Evolutionary conservation across 2,888 invertebrate species (phyloP), one percentile per base, ranked within the genome.

Genomic region (Petrophora chlorosata): DNA sequence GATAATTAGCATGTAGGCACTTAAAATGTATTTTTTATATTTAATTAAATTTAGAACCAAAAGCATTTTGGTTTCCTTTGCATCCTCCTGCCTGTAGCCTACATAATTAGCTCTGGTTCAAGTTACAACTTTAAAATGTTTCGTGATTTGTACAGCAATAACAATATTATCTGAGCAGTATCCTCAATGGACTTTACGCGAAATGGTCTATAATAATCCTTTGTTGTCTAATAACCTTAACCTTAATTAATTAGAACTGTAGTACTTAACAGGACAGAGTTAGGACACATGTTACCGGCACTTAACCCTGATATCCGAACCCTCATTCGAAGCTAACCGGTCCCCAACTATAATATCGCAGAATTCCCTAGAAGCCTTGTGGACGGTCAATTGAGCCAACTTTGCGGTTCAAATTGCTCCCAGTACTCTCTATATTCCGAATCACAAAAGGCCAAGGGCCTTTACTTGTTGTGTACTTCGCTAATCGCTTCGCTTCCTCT

Each of bases 241-340:
- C 56, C 7, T 40, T 52, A 34, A 43, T 39, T 22, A 50, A 48
- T 54, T 45, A 8, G 15, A 23, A 23, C 38, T 28, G 34, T 22
- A 53, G 47, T 25, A 35, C 45, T 45, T 25, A 50, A 46, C 46
- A 47, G 50, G 45, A 57, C 53, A 45, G 53, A 61, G 53, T 53
- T 61, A 48, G 44, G 61, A 60, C 65, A 68, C 53, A 59, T 72
- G 71, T 64, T 67, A 64, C 66, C 66, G 55, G 63, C 58, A 63
- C 55, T 63, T 59, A 60, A 73, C 76, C 72, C 64, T 71, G 67
- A 76, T 75, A 75, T 71, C 69, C 69, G 65, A 63, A 65, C 65
- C 73, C 53, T 53, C 32, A 45, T 45, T 45, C 12, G 12, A 10
- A 40, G 22, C 40, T 15, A 19, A 22, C 36, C 38, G 38, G 33